Base-by-base conservation (phyloP, 1,140 invertebrate genomes). In the Dendrolimus kikuchii region DNA sequence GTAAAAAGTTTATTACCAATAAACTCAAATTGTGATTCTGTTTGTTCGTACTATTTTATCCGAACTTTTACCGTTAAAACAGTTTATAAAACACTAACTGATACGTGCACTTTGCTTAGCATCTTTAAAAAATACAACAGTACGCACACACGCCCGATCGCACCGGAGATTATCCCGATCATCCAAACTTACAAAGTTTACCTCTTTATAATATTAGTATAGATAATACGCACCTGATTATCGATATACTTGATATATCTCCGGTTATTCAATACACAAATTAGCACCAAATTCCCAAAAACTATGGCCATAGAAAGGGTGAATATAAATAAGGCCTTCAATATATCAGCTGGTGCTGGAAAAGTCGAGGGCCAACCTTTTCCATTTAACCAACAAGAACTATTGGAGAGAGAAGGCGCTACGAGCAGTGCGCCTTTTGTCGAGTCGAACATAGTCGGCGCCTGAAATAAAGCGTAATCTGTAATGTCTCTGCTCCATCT, bases 211-310 rank as follows among this genome's bases (percentile, higher is more conserved):
- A 23, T 23, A 2, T 23, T 23, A 3, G 1, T 23, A 6, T 9
- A 44, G 8, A 40, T 41, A 51, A 41, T 55, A 46, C 49, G 50
- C 82, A 95, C 94, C 92, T 95, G 94, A 67, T 93, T 92, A 77
- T 95, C 93, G 60, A 95, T 95, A 74, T 94, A 95, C 74, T 93
- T 94, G 57, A 92, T 91, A 77, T 95, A 95, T 52, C 93, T 88
- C 36, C 92, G 88, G 75, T 92, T 95, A 78, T 95, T 95, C 64
- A 95, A 90, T 9, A 95, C 93, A 60, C 93, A 92, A 58, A 95
- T 94, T n/a, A 95, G 90, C 46, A 95, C 81, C 7, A 93, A 83
- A 80, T 95, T 95, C 10, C 93, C 93, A 6, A 91, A 90, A 9
- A 95, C 90, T 53, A 95, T 94, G 7, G 92, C 92, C 69, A 93